Conservation (phyloP, 2,113 vertebrate species). For the Zosterops japonicus region DNA sequence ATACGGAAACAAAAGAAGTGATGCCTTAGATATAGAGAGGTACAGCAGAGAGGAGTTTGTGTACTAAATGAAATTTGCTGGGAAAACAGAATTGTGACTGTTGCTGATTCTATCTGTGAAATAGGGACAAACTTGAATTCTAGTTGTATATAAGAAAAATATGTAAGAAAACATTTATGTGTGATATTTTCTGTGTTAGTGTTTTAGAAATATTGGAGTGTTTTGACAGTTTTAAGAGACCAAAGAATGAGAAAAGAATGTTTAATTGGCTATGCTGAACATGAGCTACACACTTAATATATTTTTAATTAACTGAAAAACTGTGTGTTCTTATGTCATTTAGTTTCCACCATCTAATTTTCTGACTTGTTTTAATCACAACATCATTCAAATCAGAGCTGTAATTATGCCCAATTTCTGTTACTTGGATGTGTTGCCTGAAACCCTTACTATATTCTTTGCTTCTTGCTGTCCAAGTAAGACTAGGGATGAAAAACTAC, state of each 20-base stretch:
- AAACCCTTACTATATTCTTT: background rate
- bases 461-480: background rate
- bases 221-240: background rate
- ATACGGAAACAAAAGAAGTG: background rate
- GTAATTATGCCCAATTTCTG: background rate
- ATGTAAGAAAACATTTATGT: background rate
- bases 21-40: background rate
- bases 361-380: constrained; percentile 4
- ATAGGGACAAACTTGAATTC: background rate
- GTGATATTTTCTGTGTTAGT: background rate
- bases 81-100: background rate
- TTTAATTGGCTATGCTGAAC: background rate
- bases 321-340: background rate
- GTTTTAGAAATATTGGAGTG: background rate
- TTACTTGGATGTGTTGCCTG: background rate
- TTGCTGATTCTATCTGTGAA: background rate
- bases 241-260: background rate
- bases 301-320: constrained; percentile 19
- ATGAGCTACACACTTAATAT: background rate
- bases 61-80: background rate
- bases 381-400: background rate
- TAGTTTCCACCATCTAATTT: constrained; percentile 3
- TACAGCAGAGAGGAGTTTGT: background rate
- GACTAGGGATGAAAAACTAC: background rate
- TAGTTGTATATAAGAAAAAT: background rate